phyloP scores from a whole-genome alignment of 2,113 vertebrate genomes.

The Eretmochelys imbricata region DNA sequence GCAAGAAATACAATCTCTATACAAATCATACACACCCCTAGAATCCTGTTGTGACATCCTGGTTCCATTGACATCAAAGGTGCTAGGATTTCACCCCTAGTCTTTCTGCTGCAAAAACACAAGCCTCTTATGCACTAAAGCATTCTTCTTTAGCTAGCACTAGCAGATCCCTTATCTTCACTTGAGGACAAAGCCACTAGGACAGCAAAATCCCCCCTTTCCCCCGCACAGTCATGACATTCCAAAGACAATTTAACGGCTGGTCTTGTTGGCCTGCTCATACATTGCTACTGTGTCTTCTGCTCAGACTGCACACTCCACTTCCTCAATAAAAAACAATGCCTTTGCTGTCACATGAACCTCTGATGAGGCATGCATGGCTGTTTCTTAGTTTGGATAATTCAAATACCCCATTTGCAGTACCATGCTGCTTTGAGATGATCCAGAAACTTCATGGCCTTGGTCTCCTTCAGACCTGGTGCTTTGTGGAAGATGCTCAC shows the following conservation, averaged over 20 bases:
- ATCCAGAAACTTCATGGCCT: slow-evolving; percentile 60
- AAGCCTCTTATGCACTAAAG: not conserved
- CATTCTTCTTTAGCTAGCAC: not conserved
- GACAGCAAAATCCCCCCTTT: not conserved
- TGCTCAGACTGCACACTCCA: not conserved
- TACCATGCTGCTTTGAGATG: slow-evolving; percentile 29
- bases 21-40: not conserved
- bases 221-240: not conserved
- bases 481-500: slow-evolving; percentile 41
- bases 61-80: not conserved
- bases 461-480: slow-evolving; percentile 19
- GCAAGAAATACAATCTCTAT: not conserved
- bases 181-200: not conserved
- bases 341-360: not conserved
- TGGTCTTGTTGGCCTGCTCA: not conserved
- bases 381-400: slow-evolving; percentile 16
- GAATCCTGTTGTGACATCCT: not conserved
- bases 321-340: not conserved
- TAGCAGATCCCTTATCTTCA: not conserved
- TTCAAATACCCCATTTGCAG: slow-evolving; percentile 31
- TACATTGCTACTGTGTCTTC: not conserved
- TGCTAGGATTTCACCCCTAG: not conserved
- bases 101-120: not conserved
- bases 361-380: slow-evolving; percentile 31
- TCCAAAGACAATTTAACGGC: not conserved